Conservation (phyloP, 2,113 vertebrate species). For the Anguilla rostrata region DNA sequence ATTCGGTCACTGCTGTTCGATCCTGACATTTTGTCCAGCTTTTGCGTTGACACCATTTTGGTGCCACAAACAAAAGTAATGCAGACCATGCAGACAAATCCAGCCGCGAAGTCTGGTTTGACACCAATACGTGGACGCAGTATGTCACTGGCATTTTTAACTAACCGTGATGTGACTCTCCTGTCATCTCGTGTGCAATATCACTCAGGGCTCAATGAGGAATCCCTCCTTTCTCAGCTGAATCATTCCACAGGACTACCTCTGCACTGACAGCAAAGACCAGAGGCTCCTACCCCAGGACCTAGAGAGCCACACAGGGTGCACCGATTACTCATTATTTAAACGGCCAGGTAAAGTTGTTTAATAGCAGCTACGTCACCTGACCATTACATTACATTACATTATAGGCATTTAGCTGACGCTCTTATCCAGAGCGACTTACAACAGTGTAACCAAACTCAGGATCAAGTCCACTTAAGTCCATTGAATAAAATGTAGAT, state of each 20-base stretch:
- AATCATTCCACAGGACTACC: too few relatives aligned
- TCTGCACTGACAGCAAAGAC: background rate
- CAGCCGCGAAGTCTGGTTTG: background rate
- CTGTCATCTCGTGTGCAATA: too few relatives aligned
- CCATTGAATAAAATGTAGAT: too few relatives aligned
- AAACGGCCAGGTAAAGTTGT: background rate
- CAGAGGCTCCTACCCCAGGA: background rate
- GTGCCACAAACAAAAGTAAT: background rate
- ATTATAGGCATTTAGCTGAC: too few relatives aligned
- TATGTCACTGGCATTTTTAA: background rate
- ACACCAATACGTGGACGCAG: background rate
- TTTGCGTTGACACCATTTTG: too few relatives aligned
- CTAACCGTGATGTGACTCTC: too few relatives aligned
- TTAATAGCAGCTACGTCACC: background rate
- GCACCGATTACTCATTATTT: background rate
- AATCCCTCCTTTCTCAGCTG: too few relatives aligned
- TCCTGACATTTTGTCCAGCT: background rate
- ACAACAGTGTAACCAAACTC: too few relatives aligned
- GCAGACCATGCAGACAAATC: too few relatives aligned
- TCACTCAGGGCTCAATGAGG: too few relatives aligned
- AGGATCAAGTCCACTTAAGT: too few relatives aligned
- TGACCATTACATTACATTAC: background rate
- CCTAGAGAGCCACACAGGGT: background rate
- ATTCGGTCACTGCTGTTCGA: background rate
- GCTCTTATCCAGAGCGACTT: too few relatives aligned